Evolutionary conservation across 35 echinoderm and acorn worm genomes (phyloP).

Genomic region (Apostichopus parvimensis): DNA sequence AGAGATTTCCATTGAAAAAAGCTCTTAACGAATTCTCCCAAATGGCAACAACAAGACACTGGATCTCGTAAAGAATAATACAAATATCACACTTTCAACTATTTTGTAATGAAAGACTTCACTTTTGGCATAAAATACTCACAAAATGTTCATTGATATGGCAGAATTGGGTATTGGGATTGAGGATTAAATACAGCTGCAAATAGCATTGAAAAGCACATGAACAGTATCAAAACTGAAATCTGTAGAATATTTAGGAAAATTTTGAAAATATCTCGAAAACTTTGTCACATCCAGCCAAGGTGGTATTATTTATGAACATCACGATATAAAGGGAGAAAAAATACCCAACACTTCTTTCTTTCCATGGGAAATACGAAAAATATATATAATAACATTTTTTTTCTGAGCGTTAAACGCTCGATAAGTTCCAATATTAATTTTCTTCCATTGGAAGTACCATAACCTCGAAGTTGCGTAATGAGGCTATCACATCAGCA

Average conservation of each 20-base stretch:
- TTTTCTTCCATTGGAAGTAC: slow-evolving; percentile 44
- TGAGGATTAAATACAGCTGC: not conserved
- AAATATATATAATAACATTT: not conserved
- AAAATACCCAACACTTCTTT: not conserved
- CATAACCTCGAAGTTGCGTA: not conserved
- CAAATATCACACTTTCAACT: not conserved
- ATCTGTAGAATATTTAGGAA: not conserved
- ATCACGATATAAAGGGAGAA: not conserved
- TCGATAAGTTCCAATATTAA: slow-evolving; percentile 16
- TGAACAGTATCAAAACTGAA: slow-evolving; percentile 1
- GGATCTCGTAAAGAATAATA: not conserved
- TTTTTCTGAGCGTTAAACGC: not conserved
- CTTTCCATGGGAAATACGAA: slow-evolving; percentile 41
- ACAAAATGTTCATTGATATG: not conserved
- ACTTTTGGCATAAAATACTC: not conserved
- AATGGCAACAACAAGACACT: not conserved
- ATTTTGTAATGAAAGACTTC: not conserved
- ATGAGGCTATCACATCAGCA: not conserved
- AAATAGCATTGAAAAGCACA: not conserved
- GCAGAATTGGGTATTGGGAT: not conserved
- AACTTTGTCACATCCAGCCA: not conserved
- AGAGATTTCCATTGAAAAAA: not conserved
- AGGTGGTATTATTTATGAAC: not conserved
- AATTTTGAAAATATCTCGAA: not conserved
- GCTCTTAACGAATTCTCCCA: not conserved